Base-by-base conservation (phyloP, 2,888 invertebrate species). In the Zygogramma bicolorata region DNA sequence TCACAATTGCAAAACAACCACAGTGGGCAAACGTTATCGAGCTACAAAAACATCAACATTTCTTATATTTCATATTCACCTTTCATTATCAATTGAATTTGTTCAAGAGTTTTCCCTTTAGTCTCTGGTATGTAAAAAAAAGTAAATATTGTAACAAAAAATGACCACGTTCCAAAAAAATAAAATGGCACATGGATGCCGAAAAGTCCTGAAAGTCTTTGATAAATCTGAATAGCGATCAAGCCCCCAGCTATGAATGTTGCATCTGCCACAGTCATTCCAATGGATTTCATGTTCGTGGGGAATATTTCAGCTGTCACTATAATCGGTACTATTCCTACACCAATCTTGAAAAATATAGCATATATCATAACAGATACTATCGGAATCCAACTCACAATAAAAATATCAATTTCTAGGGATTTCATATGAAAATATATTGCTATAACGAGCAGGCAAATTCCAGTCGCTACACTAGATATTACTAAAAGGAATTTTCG, bases 61-160 rank as follows among this genome's bases (percentile, higher is more conserved):
- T n/a, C n/a, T n/a, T n/a, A n/a, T n/a, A n/a, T n/a, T n/a, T n/a
- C n/a, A n/a, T n/a, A n/a, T n/a, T 77, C 65, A 27, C 75, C 77
- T 25, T 73, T 77, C 15, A 77, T 20, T 25, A 77, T 65, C 13
- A 60, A 49, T 81, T 93, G 92, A 80, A 93, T 93, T 80, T 90
- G 89, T 61, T 91, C 88, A 81, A 93, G 89, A 4, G 92, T 91
- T 81, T 92, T 92, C 70, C 92, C 92, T 84, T 92, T 93, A 1
- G 93, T 93, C 85, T 93, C 93, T 0, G 92, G 92, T 15, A 93
- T 88, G 76, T 89, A 85, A 20, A 70, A 68, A 38, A 73, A 60
- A 8, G 77, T 76, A 27, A 71, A 77, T 0, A 70, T 10, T 6
- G 75, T 69, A 10, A 76, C 77, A 80, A 82, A 49, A 74, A 82